A percentile compares a stretch with the other conserved stretches of the same genome.
phyloP scores from a whole-genome alignment of 1,140 invertebrate species.

The Maconellicoccus hirsutus region DNA sequence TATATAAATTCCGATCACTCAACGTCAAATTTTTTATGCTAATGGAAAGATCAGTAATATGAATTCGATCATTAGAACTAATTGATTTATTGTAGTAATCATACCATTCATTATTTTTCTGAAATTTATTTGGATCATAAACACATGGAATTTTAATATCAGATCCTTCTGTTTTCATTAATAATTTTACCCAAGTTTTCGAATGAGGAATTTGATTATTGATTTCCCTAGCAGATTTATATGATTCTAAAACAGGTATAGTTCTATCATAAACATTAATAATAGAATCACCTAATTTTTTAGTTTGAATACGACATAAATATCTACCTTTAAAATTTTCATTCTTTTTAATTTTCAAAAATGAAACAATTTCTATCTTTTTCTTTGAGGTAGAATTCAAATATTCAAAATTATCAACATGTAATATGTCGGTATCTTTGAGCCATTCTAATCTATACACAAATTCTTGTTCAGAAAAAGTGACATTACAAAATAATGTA shows the following conservation, averaged over 20 bases:
- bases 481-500: conserved; percentile 22
- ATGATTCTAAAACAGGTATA: conserved; percentile 21
- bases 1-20: conserved; percentile 16
- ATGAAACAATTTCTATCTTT: conserved; percentile 23
- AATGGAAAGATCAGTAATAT: no score
- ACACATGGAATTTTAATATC: conserved; percentile 21
- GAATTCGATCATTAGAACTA: no score
- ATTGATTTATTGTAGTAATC: conserved; percentile 20
- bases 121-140: conserved; percentile 20
- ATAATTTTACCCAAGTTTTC: conserved; percentile 23
- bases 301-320: conserved; percentile 23
- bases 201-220: conserved; percentile 23
- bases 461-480: conserved; percentile 23
- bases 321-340: conserved; percentile 22
- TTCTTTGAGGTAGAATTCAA: conserved; percentile 22
- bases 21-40: no score
- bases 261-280: conserved; percentile 19
- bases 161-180: conserved; percentile 20
- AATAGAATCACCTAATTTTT: conserved; percentile 18
- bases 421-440: conserved; percentile 23
- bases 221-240: neutral
- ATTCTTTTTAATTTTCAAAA: conserved; percentile 21
- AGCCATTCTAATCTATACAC: conserved; percentile 23
- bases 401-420: conserved; percentile 22
- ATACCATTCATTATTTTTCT: conserved; percentile 22